Conservation (phyloP, 64 coral and sea anemone species). For the Anthopleura sola region DNA sequence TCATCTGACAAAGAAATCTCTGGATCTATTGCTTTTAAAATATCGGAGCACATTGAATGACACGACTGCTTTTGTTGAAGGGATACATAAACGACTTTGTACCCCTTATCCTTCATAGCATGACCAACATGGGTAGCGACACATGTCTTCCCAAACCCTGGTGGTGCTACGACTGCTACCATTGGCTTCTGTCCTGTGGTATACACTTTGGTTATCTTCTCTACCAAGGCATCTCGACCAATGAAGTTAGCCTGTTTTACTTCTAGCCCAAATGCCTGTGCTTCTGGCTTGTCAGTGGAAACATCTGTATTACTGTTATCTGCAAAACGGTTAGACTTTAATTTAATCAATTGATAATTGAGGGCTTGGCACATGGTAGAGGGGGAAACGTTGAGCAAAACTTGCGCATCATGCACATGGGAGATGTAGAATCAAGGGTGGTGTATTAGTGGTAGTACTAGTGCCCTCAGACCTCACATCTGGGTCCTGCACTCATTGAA, state of each 20-base stretch:
- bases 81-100: not conserved
- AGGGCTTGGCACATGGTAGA: no score
- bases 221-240: not conserved
- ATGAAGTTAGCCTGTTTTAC: not conserved
- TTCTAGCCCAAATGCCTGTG: not conserved
- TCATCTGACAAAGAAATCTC: not conserved
- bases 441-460: no score
- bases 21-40: not conserved
- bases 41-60: not conserved
- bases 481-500: no score
- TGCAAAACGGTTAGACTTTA: not conserved
- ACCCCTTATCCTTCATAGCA: not conserved
- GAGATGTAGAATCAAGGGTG: no score
- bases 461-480: no score
- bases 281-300: not conserved
- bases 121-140: conserved; percentile 9
- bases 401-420: no score
- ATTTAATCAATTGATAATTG: not conserved
- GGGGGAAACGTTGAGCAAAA: no score
- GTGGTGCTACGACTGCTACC: not conserved
- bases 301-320: not conserved
- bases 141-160: conserved; percentile 17
- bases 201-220: not conserved
- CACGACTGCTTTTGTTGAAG: not conserved
- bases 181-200: not conserved